Evolutionary conservation across 2,113 vertebrate species (phyloP).

Genomic region (Gobiocypris rarus): DNA sequence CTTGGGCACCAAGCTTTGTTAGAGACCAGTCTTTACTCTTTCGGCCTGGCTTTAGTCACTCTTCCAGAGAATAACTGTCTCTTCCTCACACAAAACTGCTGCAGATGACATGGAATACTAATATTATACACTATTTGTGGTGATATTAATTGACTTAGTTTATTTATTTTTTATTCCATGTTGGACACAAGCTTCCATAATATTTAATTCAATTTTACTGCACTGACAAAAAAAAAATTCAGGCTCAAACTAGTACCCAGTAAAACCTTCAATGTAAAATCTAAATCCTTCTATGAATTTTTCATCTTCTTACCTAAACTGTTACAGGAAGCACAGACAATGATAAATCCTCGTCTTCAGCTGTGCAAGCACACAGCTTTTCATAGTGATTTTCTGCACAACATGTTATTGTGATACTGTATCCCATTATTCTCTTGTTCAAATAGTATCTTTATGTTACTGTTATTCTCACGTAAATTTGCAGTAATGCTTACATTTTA

Average conservation of each 20-base stretch:
- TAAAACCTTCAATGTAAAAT: not conserved
- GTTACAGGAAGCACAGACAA: not conserved
- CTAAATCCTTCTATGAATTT: not conserved
- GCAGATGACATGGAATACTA: not conserved
- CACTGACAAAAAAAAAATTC: not conserved
- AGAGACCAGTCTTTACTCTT: not conserved
- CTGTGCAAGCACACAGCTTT: constrained; percentile 2
- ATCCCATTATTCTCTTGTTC: not conserved
- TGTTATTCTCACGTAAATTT: not conserved
- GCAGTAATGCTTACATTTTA: not conserved
- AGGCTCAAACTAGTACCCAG: not conserved
- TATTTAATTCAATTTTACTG: too few relatives aligned
- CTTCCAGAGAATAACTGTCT: not conserved
- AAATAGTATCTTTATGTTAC: not conserved
- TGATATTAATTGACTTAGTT: too few relatives aligned
- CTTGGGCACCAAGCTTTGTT: not conserved
- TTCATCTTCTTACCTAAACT: constrained; percentile 4
- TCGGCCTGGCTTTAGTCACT: not conserved
- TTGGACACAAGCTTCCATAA: too few relatives aligned
- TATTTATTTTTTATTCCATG: too few relatives aligned
- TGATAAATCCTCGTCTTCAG: constrained; percentile 5
- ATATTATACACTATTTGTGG: not conserved
- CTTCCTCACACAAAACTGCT: not conserved
- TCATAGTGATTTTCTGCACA: not conserved
- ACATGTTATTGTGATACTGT: not conserved